Percentiles rank a stretch among this genome's conserved stretches.
These are phyloP conservation scores for Apostichopus leukothele DNA, from an alignment of 53 echinoderm and acorn worm species.

Conservation along the genomic window DNA sequence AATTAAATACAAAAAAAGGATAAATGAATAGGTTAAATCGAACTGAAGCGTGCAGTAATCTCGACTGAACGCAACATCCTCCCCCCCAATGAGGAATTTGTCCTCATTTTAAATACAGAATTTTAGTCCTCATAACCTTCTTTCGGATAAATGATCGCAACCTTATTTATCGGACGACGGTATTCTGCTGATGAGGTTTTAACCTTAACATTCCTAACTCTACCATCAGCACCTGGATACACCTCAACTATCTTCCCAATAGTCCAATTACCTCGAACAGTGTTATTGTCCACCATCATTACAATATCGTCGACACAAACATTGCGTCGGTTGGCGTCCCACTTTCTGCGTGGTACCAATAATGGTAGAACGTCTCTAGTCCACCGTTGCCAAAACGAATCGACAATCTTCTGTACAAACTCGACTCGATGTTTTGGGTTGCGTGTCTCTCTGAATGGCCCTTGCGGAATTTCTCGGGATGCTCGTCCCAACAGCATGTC, in stretches of 20 bases:
- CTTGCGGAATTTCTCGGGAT: constrained; percentile 54
- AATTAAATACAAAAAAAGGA: too few relatives aligned
- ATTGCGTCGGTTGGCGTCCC: constrained; percentile 51
- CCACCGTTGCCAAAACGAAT: constrained; percentile 57
- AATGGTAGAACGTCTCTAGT: constrained; percentile 56
- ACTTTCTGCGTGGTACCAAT: constrained; percentile 53
- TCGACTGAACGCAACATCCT: too few relatives aligned
- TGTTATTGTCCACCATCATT: constrained; percentile 47
- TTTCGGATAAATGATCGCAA: constrained; percentile 55
- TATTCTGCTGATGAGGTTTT: constrained; percentile 48
- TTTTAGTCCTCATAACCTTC: constrained; percentile 48
- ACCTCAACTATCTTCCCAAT: constrained; percentile 50
- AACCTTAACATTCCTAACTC: constrained; percentile 56
- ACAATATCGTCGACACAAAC: constrained; percentile 53
- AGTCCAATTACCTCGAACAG: constrained; percentile 60
- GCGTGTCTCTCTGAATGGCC: constrained; percentile 55
- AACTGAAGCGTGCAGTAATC: too few relatives aligned
- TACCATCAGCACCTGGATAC: constrained; percentile 52
- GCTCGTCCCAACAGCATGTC: constrained; percentile 63
- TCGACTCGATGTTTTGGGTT: constrained; percentile 49
- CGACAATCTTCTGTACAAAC: constrained; percentile 57
- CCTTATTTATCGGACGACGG: constrained; percentile 47
- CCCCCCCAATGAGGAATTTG: too few relatives aligned
- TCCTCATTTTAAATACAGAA: too few relatives aligned
- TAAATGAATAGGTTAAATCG: too few relatives aligned